Conservation (phyloP, 2,888 invertebrate genomes). For the Meteorus colon region DNA sequence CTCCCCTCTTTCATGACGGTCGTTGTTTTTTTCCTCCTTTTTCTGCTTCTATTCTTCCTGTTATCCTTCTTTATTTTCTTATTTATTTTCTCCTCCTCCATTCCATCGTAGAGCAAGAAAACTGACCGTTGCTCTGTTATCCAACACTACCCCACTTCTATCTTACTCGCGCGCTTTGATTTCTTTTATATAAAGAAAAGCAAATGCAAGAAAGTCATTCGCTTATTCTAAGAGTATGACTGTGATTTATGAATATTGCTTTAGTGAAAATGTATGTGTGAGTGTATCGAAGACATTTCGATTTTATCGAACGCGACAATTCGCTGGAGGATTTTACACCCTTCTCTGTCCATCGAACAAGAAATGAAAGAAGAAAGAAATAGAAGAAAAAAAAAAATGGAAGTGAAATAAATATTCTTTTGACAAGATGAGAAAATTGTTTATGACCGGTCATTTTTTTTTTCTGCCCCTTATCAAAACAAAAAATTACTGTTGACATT, state of each 20-base stretch:
- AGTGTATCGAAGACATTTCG: constrained; percentile 17
- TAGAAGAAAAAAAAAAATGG: not conserved
- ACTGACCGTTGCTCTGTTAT: not conserved
- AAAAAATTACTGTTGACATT: constrained; percentile 21
- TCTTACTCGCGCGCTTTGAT: constrained; percentile 29
- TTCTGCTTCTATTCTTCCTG: constrained; percentile 44
- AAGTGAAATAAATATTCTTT: not conserved
- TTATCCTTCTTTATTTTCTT: not conserved
- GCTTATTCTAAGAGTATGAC: constrained; percentile 72
- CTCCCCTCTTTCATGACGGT: constrained; percentile 46
- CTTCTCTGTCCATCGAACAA: not conserved
- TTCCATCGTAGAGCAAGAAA: constrained; percentile 29
- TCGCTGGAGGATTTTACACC: constrained; percentile 7
- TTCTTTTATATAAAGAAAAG: constrained; percentile 26
- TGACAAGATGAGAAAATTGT: constrained; percentile 3
- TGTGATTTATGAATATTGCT: constrained; percentile 73
- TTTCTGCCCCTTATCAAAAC: constrained; percentile 17
- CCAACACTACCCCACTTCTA: constrained; percentile 32
- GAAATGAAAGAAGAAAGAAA: not conserved
- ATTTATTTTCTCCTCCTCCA: constrained; percentile 10
- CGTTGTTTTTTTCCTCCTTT: constrained; percentile 45
- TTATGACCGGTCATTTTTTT: constrained; percentile 16
- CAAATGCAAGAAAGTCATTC: constrained; percentile 46
- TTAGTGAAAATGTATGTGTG: constrained; percentile 43
- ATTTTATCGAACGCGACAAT: constrained; percentile 27